phyloP scores from a whole-genome alignment of 2,888 invertebrate genomes.

The Melipona bicolor region DNA sequence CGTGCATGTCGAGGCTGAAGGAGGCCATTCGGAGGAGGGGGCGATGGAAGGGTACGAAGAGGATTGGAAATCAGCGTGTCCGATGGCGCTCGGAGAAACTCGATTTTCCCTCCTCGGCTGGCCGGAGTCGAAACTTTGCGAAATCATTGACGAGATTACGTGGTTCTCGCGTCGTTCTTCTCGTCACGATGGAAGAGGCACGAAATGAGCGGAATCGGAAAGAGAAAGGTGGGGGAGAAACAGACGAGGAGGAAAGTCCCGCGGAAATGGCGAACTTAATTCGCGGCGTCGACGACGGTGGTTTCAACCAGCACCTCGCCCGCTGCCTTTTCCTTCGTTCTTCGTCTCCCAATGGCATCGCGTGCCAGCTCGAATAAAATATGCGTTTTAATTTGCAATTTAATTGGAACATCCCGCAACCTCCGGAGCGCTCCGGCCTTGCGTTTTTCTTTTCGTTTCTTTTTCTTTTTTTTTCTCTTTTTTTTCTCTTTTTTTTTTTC shows the following conservation, averaged over 20 bases:
- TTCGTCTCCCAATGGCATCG: constrained; percentile 46
- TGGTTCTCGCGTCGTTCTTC: constrained; percentile 13
- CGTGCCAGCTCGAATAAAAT: constrained; percentile 71
- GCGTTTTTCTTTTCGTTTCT: not conserved
- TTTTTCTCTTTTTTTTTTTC: constrained; percentile 21
- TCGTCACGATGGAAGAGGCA: not conserved
- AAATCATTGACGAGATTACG: constrained; percentile 70
- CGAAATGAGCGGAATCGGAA: constrained; percentile 13
- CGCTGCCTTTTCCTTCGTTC: constrained; percentile 12
- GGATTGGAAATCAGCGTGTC: constrained; percentile 39
- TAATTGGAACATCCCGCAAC: constrained; percentile 71
- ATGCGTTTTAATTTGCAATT: constrained; percentile 78
- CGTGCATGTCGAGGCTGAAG: constrained; percentile 23
- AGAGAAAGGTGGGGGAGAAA: not conserved
- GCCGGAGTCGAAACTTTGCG: constrained; percentile 54
- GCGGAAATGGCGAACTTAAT: constrained; percentile 63
- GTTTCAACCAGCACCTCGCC: constrained; percentile 27
- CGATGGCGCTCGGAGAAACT: constrained; percentile 53
- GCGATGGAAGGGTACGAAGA: not conserved
- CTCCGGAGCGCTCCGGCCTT: constrained; percentile 5
- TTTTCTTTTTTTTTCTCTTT: constrained; percentile 12
- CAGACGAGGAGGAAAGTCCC: constrained; percentile 6
- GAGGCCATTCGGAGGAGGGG: not conserved
- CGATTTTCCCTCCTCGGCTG: constrained; percentile 58
- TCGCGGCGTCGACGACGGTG: constrained; percentile 37